phyloP scores from a whole-genome alignment of 2,113 vertebrate species.

The Campylomormyrus numenius region DNA sequence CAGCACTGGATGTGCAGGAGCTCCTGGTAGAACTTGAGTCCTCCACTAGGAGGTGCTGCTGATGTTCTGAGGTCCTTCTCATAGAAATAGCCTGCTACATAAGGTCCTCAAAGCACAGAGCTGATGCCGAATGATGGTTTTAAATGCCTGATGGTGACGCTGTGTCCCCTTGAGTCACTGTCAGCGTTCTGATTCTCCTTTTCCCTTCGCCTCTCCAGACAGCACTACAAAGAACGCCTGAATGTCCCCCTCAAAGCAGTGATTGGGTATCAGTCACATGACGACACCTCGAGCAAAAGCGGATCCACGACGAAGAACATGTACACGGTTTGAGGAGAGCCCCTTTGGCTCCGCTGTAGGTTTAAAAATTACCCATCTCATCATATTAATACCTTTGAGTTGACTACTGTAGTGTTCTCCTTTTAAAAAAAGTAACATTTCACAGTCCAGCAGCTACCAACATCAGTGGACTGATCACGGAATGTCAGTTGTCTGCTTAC shows the following conservation, averaged over 20 bases:
- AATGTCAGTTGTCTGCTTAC: not conserved
- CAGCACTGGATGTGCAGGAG: not conserved
- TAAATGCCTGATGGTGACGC: not conserved
- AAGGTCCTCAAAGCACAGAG: not conserved
- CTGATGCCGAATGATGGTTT: not conserved
- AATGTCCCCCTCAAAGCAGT: constrained; percentile 59
- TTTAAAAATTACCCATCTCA: constrained; percentile 63
- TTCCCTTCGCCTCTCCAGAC: constrained; percentile 39
- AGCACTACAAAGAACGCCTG: constrained; percentile 68
- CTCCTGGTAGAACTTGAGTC: not conserved
- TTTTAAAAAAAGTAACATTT: constrained; percentile 45
- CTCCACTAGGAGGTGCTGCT: not conserved
- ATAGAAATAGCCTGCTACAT: not conserved
- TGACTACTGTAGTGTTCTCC: constrained; percentile 62
- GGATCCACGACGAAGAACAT: constrained; percentile 76
- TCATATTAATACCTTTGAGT: constrained; percentile 55
- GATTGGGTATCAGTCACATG: constrained; percentile 72
- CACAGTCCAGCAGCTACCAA: constrained; percentile 20
- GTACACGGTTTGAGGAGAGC: constrained; percentile 64
- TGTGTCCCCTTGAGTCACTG: not conserved
- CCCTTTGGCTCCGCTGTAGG: constrained; percentile 55
- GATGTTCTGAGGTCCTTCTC: not conserved
- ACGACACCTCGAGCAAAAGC: constrained; percentile 76
- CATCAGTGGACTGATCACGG: constrained; percentile 12
- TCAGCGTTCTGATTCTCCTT: constrained; percentile 1